Evolutionary conservation across 2,888 invertebrate species (phyloP).

Genomic region (Phrixothrix hirtus): DNA sequence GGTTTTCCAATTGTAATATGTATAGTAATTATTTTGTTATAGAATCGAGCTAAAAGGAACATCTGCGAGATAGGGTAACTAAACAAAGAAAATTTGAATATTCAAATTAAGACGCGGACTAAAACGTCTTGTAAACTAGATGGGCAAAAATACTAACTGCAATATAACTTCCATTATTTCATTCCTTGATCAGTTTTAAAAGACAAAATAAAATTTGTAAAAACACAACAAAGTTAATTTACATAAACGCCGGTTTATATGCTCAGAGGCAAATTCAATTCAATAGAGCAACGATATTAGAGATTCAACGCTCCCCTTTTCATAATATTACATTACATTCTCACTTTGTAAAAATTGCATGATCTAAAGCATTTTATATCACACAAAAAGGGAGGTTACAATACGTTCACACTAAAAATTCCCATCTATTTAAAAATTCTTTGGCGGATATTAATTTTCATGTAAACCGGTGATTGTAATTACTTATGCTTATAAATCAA

Average conservation of each 20-base stretch:
- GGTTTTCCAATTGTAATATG: too few relatives aligned
- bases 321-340: slow-evolving; percentile 28
- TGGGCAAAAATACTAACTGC: slow-evolving; percentile 17
- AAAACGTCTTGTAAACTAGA: slow-evolving; percentile 11
- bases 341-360: slow-evolving; percentile 27
- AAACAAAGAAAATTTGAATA: slow-evolving; percentile 17
- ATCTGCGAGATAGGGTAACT: slow-evolving; percentile 9
- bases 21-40: too few relatives aligned
- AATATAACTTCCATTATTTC: slow-evolving; percentile 22
- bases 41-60: background rate
- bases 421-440: slow-evolving; percentile 26
- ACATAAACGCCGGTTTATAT: slow-evolving; percentile 36
- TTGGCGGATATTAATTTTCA: slow-evolving; percentile 27
- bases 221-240: slow-evolving; percentile 24
- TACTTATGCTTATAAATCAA: too few relatives aligned
- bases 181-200: slow-evolving; percentile 15
- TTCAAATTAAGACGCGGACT: slow-evolving; percentile 16
- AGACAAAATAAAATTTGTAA: slow-evolving; percentile 23
- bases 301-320: slow-evolving; percentile 21
- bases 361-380: slow-evolving; percentile 21
- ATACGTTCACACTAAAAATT: slow-evolving; percentile 19
- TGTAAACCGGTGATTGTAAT: too few relatives aligned
- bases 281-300: slow-evolving; percentile 27
- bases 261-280: slow-evolving; percentile 35
- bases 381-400: slow-evolving; percentile 23